Evolutionary conservation across 1,140 invertebrate species (phyloP).

Genomic region (Chymomyza costata): DNA sequence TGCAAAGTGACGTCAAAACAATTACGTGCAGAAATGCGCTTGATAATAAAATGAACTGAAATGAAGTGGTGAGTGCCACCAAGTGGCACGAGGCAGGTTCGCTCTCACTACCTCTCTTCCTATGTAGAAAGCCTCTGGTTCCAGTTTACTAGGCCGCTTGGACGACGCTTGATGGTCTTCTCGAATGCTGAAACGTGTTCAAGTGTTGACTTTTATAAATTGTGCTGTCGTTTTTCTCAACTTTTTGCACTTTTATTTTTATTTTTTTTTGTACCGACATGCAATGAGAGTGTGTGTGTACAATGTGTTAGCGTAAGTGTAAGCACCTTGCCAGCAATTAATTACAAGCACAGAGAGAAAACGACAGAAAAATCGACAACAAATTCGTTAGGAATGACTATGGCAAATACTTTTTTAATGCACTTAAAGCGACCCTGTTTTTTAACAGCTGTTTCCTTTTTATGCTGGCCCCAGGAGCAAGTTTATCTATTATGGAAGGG

Average conservation of each 20-base stretch:
- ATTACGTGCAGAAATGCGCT: constrained; percentile 67
- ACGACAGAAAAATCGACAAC: neutral
- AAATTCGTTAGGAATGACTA: neutral
- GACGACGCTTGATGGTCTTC: too few species aligned
- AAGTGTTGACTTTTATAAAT: constrained; percentile 73
- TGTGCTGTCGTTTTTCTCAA: constrained; percentile 57
- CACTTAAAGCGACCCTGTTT: too few species aligned
- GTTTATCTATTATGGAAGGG: too few species aligned
- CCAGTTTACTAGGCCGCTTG: too few species aligned
- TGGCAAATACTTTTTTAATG: too few species aligned
- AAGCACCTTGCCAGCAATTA: constrained; percentile 65
- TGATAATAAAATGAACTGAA: constrained; percentile 71
- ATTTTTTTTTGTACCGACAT: neutral
- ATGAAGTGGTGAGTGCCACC: neutral
- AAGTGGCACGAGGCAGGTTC: neutral
- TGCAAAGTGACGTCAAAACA: constrained; percentile 69
- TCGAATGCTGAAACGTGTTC: constrained; percentile 61
- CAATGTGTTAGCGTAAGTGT: constrained; percentile 42
- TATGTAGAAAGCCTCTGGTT: too few species aligned
- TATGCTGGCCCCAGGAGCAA: too few species aligned
- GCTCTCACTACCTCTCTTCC: neutral
- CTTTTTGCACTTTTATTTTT: too few species aligned
- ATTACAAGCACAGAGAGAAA: constrained; percentile 37
- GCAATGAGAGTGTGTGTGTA: constrained; percentile 8
- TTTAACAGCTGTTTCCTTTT: too few species aligned